Conservation (phyloP, 1,140 invertebrate genomes). For the Cotesia vestalis region DNA sequence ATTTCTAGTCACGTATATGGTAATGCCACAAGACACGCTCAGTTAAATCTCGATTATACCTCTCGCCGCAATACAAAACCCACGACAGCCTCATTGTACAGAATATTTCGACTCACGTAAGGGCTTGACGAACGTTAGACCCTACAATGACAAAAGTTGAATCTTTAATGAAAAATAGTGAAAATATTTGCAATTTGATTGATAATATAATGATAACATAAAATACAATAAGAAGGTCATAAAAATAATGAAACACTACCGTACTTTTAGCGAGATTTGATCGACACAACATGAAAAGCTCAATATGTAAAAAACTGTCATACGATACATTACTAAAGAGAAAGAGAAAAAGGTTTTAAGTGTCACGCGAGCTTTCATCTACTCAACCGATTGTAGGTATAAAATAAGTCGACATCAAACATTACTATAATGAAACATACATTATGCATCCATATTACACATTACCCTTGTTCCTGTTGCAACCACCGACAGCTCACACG, state of each 20-base stretch:
- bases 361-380: conserved; percentile 17
- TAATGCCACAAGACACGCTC: conserved; percentile 33
- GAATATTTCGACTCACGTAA: conserved; percentile 16
- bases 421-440: conserved; percentile 19
- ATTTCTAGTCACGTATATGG: conserved; percentile 37
- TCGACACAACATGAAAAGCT: not conserved
- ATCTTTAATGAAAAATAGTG: too few species aligned
- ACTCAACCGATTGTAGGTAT: conserved; percentile 2
- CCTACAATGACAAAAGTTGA: not conserved
- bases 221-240: not conserved
- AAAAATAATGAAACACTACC: too few species aligned
- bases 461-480: conserved; percentile 26
- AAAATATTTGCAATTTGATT: too few species aligned
- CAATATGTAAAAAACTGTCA: not conserved
- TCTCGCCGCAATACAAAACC: conserved; percentile 23
- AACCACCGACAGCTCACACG: conserved; percentile 4
- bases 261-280: conserved; percentile 13
- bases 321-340: not conserved
- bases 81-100: conserved; percentile 22
- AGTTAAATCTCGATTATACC: conserved; percentile 36
- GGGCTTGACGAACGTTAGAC: not conserved
- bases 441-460: conserved; percentile 26
- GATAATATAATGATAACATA: not conserved
- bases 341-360: not conserved
- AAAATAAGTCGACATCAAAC: conserved; percentile 15